These are phyloP conservation scores for Archaeoteleia sp. DNA, from an alignment of 2,888 invertebrate genomes.

Conservation along the genomic window DNA sequence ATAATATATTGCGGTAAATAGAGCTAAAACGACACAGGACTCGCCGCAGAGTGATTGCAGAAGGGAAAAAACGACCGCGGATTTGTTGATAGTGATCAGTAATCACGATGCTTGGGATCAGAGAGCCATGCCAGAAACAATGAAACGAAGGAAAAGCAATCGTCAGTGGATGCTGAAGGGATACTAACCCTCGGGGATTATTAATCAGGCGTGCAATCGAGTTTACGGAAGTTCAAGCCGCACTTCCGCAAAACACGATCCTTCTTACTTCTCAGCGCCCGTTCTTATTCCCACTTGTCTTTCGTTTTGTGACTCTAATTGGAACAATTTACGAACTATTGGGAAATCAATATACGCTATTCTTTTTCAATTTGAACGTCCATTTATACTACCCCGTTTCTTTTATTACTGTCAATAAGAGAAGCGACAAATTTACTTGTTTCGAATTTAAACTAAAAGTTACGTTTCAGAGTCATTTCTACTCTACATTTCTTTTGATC, in stretches of 20 bases:
- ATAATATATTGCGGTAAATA: conserved; percentile 3
- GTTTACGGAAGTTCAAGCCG: conserved; percentile 42
- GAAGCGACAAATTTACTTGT: too few relatives aligned
- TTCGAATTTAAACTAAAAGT: too few relatives aligned
- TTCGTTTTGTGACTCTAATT: too few relatives aligned
- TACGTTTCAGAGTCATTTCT: too few relatives aligned
- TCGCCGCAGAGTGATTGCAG: conserved; percentile 14
- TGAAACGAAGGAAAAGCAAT: conserved; percentile 23
- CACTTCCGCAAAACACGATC: conserved; percentile 10
- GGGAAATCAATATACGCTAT: too few relatives aligned
- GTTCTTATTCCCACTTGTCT: too few relatives aligned
- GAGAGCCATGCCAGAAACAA: conserved; percentile 17
- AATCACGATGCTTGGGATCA: conserved; percentile 14
- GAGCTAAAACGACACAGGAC: not conserved
- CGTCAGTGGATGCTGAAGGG: conserved; percentile 19
- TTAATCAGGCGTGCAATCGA: conserved; percentile 58
- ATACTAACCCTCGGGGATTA: conserved; percentile 52
- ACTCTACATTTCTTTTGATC: too few relatives aligned
- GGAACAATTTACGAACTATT: too few relatives aligned
- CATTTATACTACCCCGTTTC: too few relatives aligned
- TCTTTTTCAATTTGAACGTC: too few relatives aligned
- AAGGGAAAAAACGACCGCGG: conserved; percentile 3
- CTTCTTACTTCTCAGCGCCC: too few relatives aligned
- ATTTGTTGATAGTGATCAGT: conserved; percentile 12
- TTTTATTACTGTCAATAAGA: too few relatives aligned